Evolutionary conservation across 2,113 vertebrate species (phyloP).

Genomic region (Scartelaos histophorus): DNA sequence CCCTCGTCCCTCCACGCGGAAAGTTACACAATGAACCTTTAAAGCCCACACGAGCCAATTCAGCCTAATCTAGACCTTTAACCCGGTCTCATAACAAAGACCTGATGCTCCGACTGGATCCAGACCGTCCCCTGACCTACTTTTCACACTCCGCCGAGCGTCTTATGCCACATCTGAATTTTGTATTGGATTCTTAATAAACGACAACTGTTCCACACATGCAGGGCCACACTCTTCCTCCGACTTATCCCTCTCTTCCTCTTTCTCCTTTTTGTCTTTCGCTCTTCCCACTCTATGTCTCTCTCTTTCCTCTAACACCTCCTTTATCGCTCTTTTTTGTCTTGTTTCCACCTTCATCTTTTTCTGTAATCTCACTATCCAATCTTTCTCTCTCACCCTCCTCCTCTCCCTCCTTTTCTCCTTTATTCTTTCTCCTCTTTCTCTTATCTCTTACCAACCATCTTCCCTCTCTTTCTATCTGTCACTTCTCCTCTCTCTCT

Average conservation of each 20-base stretch:
- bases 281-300: neutral
- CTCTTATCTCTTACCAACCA: neutral
- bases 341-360: neutral
- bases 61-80: neutral
- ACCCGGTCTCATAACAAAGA: neutral
- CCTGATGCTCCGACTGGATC: constrained; percentile 3
- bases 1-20: too few relatives aligned
- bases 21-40: too few relatives aligned
- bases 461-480: neutral
- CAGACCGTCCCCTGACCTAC: constrained; percentile 38
- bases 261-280: neutral
- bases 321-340: too few relatives aligned
- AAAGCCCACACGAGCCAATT: too few relatives aligned
- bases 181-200: neutral
- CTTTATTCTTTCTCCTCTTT: neutral
- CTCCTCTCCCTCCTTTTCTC: neutral
- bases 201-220: constrained; percentile 11
- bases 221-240: neutral
- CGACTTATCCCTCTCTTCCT: neutral
- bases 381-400: neutral
- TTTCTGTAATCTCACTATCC: too few relatives aligned
- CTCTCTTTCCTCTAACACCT: neutral
- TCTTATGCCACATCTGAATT: constrained; percentile 39
- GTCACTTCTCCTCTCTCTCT: neutral
- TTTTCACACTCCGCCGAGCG: constrained; percentile 45